Conservation (phyloP, 1,140 invertebrate species). For the Apis laboriosa region DNA sequence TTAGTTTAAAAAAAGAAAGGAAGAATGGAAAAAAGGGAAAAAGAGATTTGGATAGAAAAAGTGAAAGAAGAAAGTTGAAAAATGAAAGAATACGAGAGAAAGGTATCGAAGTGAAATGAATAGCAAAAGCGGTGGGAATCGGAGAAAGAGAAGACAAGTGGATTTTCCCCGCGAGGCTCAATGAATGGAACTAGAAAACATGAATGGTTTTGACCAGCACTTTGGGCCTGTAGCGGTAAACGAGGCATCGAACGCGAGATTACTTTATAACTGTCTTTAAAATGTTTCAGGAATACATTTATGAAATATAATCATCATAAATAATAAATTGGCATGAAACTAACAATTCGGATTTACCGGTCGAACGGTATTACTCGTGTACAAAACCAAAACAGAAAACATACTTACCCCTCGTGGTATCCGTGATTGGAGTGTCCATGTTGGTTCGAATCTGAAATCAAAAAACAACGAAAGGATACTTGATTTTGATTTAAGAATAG, state of each 20-base stretch:
- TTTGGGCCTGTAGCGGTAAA: neutral
- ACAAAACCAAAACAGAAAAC: neutral
- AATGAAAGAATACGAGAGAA: neutral
- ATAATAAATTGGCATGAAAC: no score
- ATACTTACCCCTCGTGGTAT: constrained; percentile 4
- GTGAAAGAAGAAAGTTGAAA: neutral
- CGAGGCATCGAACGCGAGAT: neutral
- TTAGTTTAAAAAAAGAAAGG: no score
- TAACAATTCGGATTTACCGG: no score
- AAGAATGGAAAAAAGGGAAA: neutral
- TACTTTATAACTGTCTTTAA: neutral
- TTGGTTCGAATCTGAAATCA: neutral
- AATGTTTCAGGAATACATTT: neutral
- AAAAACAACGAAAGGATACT: neutral
- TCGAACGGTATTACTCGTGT: neutral
- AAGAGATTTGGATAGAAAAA: neutral
- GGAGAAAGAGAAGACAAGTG: constrained; percentile 16
- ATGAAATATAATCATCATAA: neutral
- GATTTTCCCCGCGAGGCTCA: constrained; percentile 14
- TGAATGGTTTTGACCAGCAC: constrained; percentile 29
- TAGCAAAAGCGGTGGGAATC: constrained; percentile 6
- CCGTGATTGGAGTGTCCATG: no score
- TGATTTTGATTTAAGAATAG: neutral
- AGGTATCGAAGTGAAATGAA: constrained; percentile 2
- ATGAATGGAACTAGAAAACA: constrained; percentile 37